These are phyloP conservation scores for Mus pahari DNA, from an alignment of 2,113 vertebrate species.

Conservation along the genomic window DNA sequence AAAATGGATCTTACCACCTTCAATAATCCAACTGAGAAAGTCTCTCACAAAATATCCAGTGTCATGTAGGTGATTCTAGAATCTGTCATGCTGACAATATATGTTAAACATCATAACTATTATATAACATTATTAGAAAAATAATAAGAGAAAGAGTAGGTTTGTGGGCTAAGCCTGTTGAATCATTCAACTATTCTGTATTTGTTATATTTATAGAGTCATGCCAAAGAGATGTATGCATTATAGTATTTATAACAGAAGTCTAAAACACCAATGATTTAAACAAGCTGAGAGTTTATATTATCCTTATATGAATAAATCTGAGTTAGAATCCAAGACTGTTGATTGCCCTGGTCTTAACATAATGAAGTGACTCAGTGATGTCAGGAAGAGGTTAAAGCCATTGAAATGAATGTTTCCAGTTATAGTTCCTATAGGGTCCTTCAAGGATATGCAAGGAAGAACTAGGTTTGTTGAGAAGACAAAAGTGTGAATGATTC, in stretches of 20 bases:
- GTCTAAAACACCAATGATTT: constrained; percentile 28
- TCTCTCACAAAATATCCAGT: background rate
- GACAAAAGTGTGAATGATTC: background rate
- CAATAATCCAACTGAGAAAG: background rate
- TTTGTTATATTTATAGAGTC: background rate
- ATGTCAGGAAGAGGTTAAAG: background rate
- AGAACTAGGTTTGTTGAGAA: background rate
- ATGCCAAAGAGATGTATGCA: background rate
- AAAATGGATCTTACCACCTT: background rate
- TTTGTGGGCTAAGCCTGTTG: background rate
- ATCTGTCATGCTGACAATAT: background rate
- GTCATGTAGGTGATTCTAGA: background rate
- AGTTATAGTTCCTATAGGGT: background rate
- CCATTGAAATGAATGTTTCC: background rate
- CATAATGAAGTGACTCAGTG: background rate
- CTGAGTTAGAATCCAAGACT: background rate
- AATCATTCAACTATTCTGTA: constrained; percentile 14
- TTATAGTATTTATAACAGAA: background rate
- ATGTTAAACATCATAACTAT: background rate
- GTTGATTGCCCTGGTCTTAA: background rate
- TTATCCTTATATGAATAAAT: background rate
- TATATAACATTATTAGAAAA: background rate
- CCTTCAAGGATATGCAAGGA: background rate
- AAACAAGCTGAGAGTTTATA: background rate
- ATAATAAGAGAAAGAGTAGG: background rate